Percentiles rank a stretch among this genome's conserved stretches.
Evolutionary conservation across 1,140 invertebrate species (phyloP).

Genomic region (Antheraea pernyi): DNA sequence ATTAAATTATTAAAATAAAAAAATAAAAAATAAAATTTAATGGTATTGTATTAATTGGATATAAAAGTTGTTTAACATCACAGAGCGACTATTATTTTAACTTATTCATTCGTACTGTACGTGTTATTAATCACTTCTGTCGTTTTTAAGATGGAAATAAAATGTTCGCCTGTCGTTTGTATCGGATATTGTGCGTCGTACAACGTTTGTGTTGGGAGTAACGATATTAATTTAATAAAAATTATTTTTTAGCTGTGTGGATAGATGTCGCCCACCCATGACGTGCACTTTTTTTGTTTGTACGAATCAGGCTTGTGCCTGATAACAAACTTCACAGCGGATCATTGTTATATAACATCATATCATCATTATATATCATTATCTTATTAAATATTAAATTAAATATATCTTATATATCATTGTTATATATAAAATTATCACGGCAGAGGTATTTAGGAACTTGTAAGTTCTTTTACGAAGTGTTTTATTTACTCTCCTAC

Average conservation of each 20-base stretch:
- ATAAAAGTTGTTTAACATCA: conserved; percentile 3
- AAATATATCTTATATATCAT: too few species aligned
- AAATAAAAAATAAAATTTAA: too few species aligned
- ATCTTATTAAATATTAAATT: too few species aligned
- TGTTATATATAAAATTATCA: too few species aligned
- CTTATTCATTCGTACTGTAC: neutral
- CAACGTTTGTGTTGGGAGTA: neutral
- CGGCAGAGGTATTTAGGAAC: too few species aligned
- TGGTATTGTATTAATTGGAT: neutral
- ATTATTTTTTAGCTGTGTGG: neutral
- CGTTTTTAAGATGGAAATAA: neutral
- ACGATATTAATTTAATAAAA: neutral
- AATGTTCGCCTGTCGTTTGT: neutral
- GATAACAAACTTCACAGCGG: too few species aligned
- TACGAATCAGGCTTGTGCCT: too few species aligned
- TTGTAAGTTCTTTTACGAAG: too few species aligned
- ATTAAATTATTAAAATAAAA: too few species aligned
- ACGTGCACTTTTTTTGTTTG: neutral
- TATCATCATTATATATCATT: too few species aligned
- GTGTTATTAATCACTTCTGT: neutral
- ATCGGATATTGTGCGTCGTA: neutral
- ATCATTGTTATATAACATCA: too few species aligned
- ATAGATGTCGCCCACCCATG: neutral
- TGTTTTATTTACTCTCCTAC: too few species aligned
- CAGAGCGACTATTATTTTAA: neutral